phyloP scores from a whole-genome alignment of 2,113 vertebrate genomes.

The Cynocephalus volans region DNA sequence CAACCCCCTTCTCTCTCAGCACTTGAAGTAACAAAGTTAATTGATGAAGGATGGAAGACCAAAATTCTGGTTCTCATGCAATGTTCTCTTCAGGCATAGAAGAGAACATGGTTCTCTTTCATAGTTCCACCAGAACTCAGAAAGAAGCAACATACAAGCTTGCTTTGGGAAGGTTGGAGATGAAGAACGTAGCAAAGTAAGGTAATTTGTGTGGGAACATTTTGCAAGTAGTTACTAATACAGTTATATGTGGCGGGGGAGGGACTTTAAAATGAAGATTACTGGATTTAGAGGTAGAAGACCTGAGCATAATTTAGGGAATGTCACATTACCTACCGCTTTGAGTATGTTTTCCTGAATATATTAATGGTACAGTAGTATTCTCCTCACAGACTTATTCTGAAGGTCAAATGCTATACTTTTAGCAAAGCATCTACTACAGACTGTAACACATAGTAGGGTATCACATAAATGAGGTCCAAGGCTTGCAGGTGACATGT shows the following conservation, averaged over 20 bases:
- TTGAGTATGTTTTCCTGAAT: neutral
- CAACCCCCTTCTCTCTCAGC: neutral
- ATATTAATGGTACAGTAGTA: neutral
- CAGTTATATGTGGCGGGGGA: neutral
- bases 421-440: neutral
- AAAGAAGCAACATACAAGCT: neutral
- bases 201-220: neutral
- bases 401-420: neutral
- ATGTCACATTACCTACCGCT: neutral
- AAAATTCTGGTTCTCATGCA: neutral
- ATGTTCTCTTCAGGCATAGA: neutral
- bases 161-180: neutral
- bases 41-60: neutral
- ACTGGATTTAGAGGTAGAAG: constrained; percentile 26
- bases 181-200: neutral
- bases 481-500: neutral
- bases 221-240: neutral
- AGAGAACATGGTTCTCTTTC: too few relatives aligned
- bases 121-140: neutral
- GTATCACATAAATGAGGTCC: neutral
- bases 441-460: neutral
- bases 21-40: neutral
- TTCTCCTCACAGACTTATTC: neutral
- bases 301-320: neutral
- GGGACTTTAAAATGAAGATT: neutral